Base-by-base conservation (phyloP, 2,888 invertebrate species). In the Yponomeuta plumbellus region DNA sequence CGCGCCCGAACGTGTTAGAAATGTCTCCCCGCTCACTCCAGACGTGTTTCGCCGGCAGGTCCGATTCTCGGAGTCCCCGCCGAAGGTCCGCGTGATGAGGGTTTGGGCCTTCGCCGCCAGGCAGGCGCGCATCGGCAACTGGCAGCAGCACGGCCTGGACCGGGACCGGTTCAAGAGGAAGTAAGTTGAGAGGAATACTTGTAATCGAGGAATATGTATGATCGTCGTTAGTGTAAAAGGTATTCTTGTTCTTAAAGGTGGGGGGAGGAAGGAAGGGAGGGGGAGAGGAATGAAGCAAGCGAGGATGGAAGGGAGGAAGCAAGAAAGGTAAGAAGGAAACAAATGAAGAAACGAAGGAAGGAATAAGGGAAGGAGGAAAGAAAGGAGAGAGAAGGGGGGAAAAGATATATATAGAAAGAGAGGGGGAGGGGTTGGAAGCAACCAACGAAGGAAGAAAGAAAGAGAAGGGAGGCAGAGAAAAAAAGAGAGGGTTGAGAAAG, bases 51-150 rank as follows among this genome's bases (percentile, higher is more conserved):
- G 61, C 26, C 26, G 17, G 59, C 85, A 94, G 94, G 94, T 94
- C 26, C 88, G 82, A 11, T 94, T 94, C 78, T 92, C 93, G 17
- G 70, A 83, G 2, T 72, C 81, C 11, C 88, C 92, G 1, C 93
- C 93, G 0, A 84, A 87, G 68, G 91, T 94, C 61, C 93, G 92
- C 75, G 88, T 92, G 65, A 92, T 94, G 92, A 78, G 92, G 6
- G 90, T 92, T 1, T 94, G 94, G 94, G 80, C 92, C 65, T 93
- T 84, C 76, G 94, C 94, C 0, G 93, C 94, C 69, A 80, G 92
- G 6, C 92, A 92, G 64, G 93, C 94, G 11, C 81, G 94, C 10
- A 87, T 89, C 39, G 93, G 94, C 0, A 87, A 91, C 67, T 94
- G 94, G 94, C 93, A 94, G 76, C 80, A 88, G 68, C 83, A 84